Conservation (phyloP, 2,797 vertebrate species). For the Avahi laniger region DNA sequence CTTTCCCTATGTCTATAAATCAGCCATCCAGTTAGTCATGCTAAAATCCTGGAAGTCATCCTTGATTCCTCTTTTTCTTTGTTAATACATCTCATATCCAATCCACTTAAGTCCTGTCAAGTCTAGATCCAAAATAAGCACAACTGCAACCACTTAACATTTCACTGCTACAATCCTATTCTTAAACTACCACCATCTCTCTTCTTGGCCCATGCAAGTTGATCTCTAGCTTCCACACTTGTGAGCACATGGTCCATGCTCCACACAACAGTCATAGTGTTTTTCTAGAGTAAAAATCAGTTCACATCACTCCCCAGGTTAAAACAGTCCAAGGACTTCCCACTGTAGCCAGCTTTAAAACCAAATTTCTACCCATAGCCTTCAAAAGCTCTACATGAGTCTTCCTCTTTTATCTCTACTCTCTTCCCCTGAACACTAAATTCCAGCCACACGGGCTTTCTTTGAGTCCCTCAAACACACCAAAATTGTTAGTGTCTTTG, state of each 20-base stretch:
- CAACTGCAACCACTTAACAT: neutral
- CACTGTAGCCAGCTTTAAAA: neutral
- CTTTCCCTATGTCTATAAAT: neutral
- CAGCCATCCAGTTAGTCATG: neutral
- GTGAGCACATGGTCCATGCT: neutral
- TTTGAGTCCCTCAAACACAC: neutral
- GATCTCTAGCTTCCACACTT: neutral
- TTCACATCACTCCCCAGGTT: neutral
- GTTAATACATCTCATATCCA: neutral
- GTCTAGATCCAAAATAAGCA: neutral
- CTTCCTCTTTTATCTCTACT: neutral
- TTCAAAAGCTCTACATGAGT: neutral
- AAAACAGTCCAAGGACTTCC: neutral
- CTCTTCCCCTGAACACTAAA: neutral
- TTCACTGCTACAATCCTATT: neutral
- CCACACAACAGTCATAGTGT: neutral
- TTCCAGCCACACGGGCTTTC: neutral
- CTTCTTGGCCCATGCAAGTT: neutral
- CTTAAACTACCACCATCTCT: neutral
- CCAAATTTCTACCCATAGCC: neutral
- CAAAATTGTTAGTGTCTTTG: neutral
- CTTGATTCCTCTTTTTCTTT: neutral
- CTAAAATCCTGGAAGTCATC: neutral
- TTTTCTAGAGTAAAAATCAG: neutral
- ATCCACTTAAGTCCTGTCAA: neutral